Evolutionary conservation across 2,797 vertebrate species (phyloP).

Genomic region (Semotilus atromaculatus): DNA sequence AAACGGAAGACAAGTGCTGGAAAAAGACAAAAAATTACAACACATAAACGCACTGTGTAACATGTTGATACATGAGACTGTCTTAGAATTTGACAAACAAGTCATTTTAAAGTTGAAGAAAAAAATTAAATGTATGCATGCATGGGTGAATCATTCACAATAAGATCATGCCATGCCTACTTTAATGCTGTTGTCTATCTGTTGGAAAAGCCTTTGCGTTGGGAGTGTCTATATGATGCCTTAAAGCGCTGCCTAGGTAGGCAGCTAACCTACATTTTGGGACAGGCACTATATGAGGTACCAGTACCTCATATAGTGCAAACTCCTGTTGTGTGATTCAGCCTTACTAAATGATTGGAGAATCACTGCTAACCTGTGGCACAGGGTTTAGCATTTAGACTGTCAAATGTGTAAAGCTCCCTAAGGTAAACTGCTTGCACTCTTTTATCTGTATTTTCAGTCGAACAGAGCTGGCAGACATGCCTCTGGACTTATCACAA

Average conservation of each 20-base stretch:
- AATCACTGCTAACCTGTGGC: conserved; percentile 2
- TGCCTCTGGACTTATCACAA: conserved; percentile 86
- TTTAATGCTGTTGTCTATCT: background rate
- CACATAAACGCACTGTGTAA: background rate
- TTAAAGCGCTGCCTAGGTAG: background rate
- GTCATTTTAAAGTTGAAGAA: background rate
- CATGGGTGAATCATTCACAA: background rate
- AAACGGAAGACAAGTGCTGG: background rate
- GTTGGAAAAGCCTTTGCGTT: background rate
- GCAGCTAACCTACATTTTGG: background rate
- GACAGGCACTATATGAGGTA: background rate
- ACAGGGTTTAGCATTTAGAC: conserved; percentile 30
- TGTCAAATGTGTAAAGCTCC: conserved; percentile 23
- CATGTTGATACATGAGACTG: background rate
- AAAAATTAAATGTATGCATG: background rate
- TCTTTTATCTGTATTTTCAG: conserved; percentile 65
- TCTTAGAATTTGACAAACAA: background rate
- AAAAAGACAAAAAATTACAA: background rate
- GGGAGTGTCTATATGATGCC: background rate
- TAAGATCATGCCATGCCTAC: background rate
- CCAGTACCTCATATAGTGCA: background rate
- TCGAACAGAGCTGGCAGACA: conserved; percentile 82
- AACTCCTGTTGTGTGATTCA: conserved; percentile 22
- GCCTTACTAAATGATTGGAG: conserved; percentile 33
- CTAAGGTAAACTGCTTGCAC: conserved; percentile 3